Conservation (phyloP, 2,797 vertebrate genomes). For the Tamandua tetradactyla region DNA sequence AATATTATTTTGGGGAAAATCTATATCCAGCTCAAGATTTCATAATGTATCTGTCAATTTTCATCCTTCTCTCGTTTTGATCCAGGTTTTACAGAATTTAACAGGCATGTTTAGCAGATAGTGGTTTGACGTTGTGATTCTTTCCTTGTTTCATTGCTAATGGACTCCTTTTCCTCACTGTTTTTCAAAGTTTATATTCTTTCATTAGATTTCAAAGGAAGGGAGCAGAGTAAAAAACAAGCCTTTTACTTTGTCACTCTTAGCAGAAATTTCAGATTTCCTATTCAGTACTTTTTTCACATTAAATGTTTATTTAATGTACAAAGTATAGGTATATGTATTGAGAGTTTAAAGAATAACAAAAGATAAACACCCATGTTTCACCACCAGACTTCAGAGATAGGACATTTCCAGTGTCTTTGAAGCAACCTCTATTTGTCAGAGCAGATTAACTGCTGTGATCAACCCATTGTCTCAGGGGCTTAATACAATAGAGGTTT, state of each 20-base stretch:
- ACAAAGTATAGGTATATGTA: background rate
- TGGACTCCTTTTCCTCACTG: background rate
- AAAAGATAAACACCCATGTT: background rate
- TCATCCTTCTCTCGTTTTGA: background rate
- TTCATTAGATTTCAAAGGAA: background rate
- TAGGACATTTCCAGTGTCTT: background rate
- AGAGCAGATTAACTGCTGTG: background rate
- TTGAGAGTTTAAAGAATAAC: background rate
- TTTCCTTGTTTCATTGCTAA: background rate
- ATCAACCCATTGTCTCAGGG: background rate
- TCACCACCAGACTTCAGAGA: background rate
- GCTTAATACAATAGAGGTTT: background rate
- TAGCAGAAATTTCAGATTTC: background rate
- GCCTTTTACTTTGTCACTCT: background rate
- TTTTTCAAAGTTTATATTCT: background rate
- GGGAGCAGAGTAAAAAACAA: background rate
- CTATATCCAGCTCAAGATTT: background rate
- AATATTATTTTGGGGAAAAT: slow-evolving; percentile 14
- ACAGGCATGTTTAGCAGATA: background rate
- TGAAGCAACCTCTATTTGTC: background rate
- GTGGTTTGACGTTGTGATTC: background rate
- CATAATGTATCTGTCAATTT: background rate
- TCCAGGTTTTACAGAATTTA: background rate
- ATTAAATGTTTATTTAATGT: background rate
- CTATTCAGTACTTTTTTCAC: background rate